Evolutionary conservation across 1,140 invertebrate species (phyloP), one percentile per base, ranked within the genome.

Genomic region (Drosophila bocqueti): DNA sequence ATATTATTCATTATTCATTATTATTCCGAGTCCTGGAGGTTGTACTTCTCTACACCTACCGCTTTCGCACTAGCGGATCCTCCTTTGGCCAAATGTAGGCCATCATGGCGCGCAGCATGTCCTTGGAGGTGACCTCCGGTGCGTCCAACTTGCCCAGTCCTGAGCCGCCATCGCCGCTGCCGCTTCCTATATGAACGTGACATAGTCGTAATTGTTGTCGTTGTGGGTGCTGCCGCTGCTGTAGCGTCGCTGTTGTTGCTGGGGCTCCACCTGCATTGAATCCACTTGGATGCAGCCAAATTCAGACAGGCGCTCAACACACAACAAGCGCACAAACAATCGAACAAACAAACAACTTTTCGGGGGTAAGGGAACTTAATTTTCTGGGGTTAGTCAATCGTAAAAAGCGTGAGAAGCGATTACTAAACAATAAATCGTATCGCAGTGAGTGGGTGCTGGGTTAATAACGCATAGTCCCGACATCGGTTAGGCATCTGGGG

Each of bases 61-160:
- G 69, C 46, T 93, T 92, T 8, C 87, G 76, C 36, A 91, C 83
- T 7, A 92, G 60, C 5, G 83, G 73, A 91, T 93, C 91, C 60
- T 94, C 96, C 94, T 97, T 96, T 34, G 99, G 99, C 99, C 99
- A 99, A 66, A 99, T 97, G 94, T 99, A 98, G 46, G 95, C 94
- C 79, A 98, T 92, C 97, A 99, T 98, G 50, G 96, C 96, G 76
- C 95, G 95, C 3, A 99, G 90, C 96, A 99, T 99, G 80, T 99
- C 95, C 75, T 93, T 92, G 21, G 95, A 95, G 4, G 95, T 96
- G 21, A 98, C 95, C 46, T 94, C 91, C 66, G 94, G 94, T 40
- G 94, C 93, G 86, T 94, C 93, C 60, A 97, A 93, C 92, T 95
- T 93, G 1, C 92, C 92, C 45, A 93, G 50, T 50, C 87, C 52